These are phyloP conservation scores for Rhinichthys osculus DNA, from an alignment of 2,797 vertebrate genomes.

Conservation along the genomic window DNA sequence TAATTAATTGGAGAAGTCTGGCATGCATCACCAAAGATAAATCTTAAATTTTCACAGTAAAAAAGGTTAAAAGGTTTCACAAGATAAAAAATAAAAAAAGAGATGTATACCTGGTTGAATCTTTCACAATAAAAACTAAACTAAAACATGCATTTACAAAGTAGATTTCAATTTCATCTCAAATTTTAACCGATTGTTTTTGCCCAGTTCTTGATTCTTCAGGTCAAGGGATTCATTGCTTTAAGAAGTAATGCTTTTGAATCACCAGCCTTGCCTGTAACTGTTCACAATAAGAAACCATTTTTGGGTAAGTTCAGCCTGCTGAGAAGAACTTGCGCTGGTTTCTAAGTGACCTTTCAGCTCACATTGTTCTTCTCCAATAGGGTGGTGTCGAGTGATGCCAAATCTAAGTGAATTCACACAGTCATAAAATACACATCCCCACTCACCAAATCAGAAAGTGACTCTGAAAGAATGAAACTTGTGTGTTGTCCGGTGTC, in stretches of 20 bases:
- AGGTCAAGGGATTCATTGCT: slow-evolving; percentile 54
- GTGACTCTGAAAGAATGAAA: slow-evolving; percentile 11
- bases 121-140: not conserved
- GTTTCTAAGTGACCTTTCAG: not conserved
- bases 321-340: not conserved
- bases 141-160: not conserved
- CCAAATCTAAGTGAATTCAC: slow-evolving; percentile 1
- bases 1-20: not conserved
- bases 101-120: not conserved
- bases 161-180: slow-evolving; percentile 67
- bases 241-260: not conserved
- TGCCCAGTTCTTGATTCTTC: slow-evolving; percentile 62
- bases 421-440: slow-evolving; percentile 16
- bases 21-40: not conserved
- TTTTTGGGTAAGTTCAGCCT: not conserved
- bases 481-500: slow-evolving; percentile 13
- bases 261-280: not conserved
- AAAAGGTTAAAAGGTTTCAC: not conserved
- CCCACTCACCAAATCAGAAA: slow-evolving; percentile 12
- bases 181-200: slow-evolving; percentile 58
- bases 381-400: not conserved
- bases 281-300: slow-evolving; percentile 1
- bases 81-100: not conserved
- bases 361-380: not conserved
- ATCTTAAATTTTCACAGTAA: not conserved